A percentile compares a stretch with the other conserved stretches of the same genome.
phyloP scores from a whole-genome alignment of 92 coral and sea anemone species.

The Zoanthus sansibaricus region DNA sequence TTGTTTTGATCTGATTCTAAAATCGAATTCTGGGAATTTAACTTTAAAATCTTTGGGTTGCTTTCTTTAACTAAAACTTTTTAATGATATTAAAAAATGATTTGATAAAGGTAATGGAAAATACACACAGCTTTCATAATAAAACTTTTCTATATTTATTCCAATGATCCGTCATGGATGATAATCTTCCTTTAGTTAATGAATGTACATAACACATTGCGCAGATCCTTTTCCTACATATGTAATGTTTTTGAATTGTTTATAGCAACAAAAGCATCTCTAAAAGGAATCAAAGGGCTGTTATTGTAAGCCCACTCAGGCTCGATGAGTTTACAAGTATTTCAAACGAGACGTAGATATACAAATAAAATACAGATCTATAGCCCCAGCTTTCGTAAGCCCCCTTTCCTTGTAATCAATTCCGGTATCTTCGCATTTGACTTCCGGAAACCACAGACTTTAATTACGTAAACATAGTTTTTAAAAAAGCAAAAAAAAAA shows the following conservation, averaged over 20 bases:
- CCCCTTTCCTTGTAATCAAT: background rate
- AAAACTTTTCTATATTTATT: background rate
- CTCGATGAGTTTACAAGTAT: background rate
- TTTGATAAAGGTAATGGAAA: background rate
- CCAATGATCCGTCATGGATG: background rate
- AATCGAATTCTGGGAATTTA: background rate
- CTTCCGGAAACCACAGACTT: conserved; percentile 36
- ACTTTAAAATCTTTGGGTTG: background rate
- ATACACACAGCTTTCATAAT: background rate
- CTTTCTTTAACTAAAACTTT: background rate
- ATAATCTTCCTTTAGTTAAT: background rate
- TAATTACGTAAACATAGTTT: background rate
- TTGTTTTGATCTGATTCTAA: background rate
- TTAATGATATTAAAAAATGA: background rate
- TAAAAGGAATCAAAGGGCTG: background rate
- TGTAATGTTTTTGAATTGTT: background rate
- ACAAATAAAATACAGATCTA: background rate
- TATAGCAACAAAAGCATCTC: conserved; percentile 6
- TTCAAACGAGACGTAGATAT: background rate
- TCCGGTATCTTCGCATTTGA: conserved; percentile 6
- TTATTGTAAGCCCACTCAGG: background rate
- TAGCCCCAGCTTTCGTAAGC: background rate
- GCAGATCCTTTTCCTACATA: conserved; percentile 23
- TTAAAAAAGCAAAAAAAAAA: too few relatives aligned
- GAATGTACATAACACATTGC: background rate